A percentile compares a stretch with the other conserved stretches of the same genome.
phyloP scores from a whole-genome alignment of 2,797 vertebrate species.

The Enteromius radiatus region DNA sequence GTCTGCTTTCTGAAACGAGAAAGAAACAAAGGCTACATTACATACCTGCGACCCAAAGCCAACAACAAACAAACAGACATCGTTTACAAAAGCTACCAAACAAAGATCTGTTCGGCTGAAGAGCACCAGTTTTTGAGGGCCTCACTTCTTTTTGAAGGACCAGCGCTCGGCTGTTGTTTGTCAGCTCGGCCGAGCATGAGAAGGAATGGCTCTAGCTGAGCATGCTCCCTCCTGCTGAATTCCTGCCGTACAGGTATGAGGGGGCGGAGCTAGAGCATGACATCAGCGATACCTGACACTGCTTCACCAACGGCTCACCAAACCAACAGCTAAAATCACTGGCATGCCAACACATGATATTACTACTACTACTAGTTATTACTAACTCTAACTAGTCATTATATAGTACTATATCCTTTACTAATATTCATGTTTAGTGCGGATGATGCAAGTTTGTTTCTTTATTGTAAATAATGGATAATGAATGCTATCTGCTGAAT shows the following conservation, averaged over 20 bases:
- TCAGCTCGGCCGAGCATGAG: slow-evolving; percentile 35
- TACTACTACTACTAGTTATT: background rate
- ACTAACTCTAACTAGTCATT: background rate
- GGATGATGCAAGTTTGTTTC: background rate
- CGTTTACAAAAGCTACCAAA: background rate
- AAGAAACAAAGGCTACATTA: slow-evolving; percentile 4
- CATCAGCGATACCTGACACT: slow-evolving; percentile 49
- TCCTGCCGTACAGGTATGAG: slow-evolving; percentile 77
- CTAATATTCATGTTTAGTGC: background rate
- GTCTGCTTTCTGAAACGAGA: slow-evolving; percentile 72
- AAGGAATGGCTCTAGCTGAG: slow-evolving; percentile 60
- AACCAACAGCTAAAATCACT: slow-evolving; percentile 40
- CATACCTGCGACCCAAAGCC: background rate
- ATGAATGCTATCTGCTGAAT: background rate
- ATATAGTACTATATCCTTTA: background rate
- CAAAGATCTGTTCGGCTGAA: background rate
- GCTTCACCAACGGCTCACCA: slow-evolving; percentile 12
- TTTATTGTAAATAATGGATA: background rate
- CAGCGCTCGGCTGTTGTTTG: slow-evolving; percentile 32
- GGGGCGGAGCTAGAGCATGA: slow-evolving; percentile 59
- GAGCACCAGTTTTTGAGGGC: background rate
- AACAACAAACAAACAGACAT: background rate
- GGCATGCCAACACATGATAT: slow-evolving; percentile 33
- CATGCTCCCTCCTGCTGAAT: slow-evolving; percentile 76
- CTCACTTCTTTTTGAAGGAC: slow-evolving; percentile 20